Evolutionary conservation across 1,140 invertebrate genomes (phyloP).

Genomic region (Brachionus angularis): DNA sequence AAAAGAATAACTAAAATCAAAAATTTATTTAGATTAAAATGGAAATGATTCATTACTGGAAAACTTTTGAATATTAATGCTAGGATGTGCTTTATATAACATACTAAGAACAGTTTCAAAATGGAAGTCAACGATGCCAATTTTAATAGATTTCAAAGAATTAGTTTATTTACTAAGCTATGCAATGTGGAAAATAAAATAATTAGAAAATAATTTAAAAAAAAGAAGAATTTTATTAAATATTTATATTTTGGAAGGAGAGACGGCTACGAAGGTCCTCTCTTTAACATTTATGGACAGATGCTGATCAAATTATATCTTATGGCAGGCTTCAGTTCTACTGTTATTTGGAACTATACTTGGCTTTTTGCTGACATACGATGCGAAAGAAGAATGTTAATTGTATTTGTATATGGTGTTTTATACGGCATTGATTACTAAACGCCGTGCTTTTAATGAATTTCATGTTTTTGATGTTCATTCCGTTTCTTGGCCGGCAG

Average conservation of each 20-base stretch:
- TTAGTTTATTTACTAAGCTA: slow-evolving; percentile 65
- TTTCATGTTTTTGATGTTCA: slow-evolving; percentile 61
- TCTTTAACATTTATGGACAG: slow-evolving; percentile 66
- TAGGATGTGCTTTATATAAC: slow-evolving; percentile 51
- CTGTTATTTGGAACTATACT: slow-evolving; percentile 66
- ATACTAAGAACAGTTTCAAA: slow-evolving; percentile 49
- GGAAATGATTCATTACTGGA: slow-evolving; percentile 52
- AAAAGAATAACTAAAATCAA: no score
- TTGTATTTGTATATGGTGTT: slow-evolving; percentile 64
- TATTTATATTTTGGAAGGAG: slow-evolving; percentile 61
- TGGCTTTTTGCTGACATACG: slow-evolving; percentile 66
- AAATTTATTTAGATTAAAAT: no score
- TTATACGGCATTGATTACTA: slow-evolving; percentile 66
- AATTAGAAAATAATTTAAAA: neutral
- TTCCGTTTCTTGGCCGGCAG: slow-evolving; percentile 66
- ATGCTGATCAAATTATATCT: slow-evolving; percentile 66
- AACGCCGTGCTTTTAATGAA: slow-evolving; percentile 64
- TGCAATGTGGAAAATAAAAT: slow-evolving; percentile 60
- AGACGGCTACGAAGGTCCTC: slow-evolving; percentile 73
- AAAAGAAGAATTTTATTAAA: neutral
- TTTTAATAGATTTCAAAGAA: slow-evolving; percentile 63
- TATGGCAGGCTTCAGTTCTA: slow-evolving; percentile 68
- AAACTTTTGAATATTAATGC: slow-evolving; percentile 51
- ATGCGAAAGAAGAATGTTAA: slow-evolving; percentile 60
- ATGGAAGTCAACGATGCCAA: slow-evolving; percentile 49